Percentiles rank a stretch among this genome's conserved stretches.
Evolutionary conservation across 2,113 vertebrate species (phyloP).

Genomic region (Zosterops borbonicus): DNA sequence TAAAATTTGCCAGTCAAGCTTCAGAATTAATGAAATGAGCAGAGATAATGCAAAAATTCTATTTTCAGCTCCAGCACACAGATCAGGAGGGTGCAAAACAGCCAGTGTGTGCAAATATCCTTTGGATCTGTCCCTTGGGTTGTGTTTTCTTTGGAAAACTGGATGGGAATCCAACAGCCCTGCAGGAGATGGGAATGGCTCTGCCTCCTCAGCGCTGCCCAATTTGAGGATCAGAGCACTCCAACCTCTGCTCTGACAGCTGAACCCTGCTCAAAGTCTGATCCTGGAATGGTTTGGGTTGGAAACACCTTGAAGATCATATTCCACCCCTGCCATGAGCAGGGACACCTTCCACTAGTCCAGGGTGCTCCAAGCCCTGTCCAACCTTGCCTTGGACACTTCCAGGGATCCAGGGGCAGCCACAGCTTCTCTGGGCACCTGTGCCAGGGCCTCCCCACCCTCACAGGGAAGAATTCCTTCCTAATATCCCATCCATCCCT

Average conservation of each 20-base stretch:
- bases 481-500: accelerated
- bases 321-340: neutral
- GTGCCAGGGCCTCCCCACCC: neutral
- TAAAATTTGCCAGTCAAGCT: neutral
- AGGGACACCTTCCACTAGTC: accelerated
- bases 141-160: accelerated
- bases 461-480: accelerated
- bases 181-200: accelerated
- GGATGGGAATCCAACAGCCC: neutral
- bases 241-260: neutral
- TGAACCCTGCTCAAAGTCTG: neutral
- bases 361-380: accelerated
- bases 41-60: neutral
- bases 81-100: neutral
- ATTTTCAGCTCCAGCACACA: neutral
- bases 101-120: accelerated
- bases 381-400: neutral
- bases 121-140: neutral
- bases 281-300: neutral
- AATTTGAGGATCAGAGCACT: neutral
- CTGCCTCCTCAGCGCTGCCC: neutral
- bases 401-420: neutral
- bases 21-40: neutral
- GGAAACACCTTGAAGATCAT: neutral
- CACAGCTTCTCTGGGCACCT: neutral